These are phyloP conservation scores for Dallia pectoralis DNA, from an alignment of 2,797 vertebrate species.

Conservation along the genomic window DNA sequence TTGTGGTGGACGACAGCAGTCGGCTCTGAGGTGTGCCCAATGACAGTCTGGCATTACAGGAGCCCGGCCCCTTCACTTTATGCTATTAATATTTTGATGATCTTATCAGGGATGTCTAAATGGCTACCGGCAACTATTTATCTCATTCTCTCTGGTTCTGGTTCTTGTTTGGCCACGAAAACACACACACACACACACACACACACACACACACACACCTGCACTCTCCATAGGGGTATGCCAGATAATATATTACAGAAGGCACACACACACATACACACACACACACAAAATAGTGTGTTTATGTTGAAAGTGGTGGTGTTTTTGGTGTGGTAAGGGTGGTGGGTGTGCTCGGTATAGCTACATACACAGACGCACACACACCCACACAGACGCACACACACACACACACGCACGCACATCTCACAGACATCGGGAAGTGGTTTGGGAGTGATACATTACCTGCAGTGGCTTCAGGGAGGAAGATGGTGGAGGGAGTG, in stretches of 20 bases:
- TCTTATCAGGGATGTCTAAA: constrained; percentile 50
- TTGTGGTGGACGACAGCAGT: constrained; percentile 30
- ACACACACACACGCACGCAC: constrained; percentile 15
- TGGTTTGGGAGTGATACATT: constrained; percentile 54
- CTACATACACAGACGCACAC: not conserved
- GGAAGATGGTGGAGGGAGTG: constrained; percentile 75
- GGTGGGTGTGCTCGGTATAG: not conserved
- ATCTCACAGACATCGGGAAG: constrained; percentile 18
- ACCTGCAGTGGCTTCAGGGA: constrained; percentile 85
- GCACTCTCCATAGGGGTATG: too few species aligned
- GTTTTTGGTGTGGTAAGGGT: not conserved
- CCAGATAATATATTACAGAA: too few species aligned
- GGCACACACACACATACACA: not conserved
- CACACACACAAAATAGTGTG: not conserved
- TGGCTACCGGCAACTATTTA: constrained; percentile 29
- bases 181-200: not conserved
- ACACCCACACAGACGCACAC: too few species aligned
- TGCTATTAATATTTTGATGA: constrained; percentile 4
- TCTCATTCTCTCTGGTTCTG: constrained; percentile 2
- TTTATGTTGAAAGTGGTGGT: not conserved
- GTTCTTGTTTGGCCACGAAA: too few species aligned
- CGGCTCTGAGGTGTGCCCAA: constrained; percentile 27
- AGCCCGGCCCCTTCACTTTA: not conserved
- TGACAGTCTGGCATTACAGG: constrained; percentile 1
- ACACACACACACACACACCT: constrained; percentile 8